Percentiles rank a stretch among this genome's conserved stretches.
These are phyloP conservation scores for Plectrocnemia conspersa DNA, from an alignment of 1,140 invertebrate genomes.

Conservation along the genomic window DNA sequence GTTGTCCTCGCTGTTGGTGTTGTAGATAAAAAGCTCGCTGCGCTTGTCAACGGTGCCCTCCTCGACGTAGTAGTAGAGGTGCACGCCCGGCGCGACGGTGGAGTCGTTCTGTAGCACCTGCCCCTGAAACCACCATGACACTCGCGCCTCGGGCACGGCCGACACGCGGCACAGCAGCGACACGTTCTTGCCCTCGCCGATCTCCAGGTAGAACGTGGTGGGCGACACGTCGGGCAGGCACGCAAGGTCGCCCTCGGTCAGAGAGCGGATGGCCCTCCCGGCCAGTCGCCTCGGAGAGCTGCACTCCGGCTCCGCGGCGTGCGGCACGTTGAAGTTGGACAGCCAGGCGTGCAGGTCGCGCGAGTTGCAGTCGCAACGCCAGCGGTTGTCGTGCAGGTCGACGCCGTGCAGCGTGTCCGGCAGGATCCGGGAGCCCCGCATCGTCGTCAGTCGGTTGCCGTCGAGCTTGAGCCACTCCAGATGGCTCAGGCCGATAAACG, in stretches of 20 bases:
- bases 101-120: constrained; percentile 68
- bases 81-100: constrained; percentile 56
- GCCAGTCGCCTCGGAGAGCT: constrained; percentile 61
- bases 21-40: constrained; percentile 71
- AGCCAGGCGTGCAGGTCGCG: constrained; percentile 74
- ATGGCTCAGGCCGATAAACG: constrained; percentile 74
- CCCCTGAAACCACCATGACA: constrained; percentile 77
- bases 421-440: constrained; percentile 64
- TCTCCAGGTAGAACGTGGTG: constrained; percentile 65
- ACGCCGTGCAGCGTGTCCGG: constrained; percentile 70
- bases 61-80: constrained; percentile 64
- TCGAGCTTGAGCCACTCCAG: constrained; percentile 81
- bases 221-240: constrained; percentile 74
- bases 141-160: constrained; percentile 70
- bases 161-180: constrained; percentile 73
- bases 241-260: constrained; percentile 71
- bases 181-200: constrained; percentile 72
- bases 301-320: constrained; percentile 72
- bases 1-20: constrained; percentile 68
- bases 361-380: constrained; percentile 82
- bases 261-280: constrained; percentile 61
- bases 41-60: constrained; percentile 65
- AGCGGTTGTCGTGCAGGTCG: constrained; percentile 80
- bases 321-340: constrained; percentile 64
- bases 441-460: constrained; percentile 70